Percentiles rank a stretch among this genome's conserved stretches.
Conservation (phyloP, 2,113 vertebrate genomes). For the Aviceda subcristata region DNA sequence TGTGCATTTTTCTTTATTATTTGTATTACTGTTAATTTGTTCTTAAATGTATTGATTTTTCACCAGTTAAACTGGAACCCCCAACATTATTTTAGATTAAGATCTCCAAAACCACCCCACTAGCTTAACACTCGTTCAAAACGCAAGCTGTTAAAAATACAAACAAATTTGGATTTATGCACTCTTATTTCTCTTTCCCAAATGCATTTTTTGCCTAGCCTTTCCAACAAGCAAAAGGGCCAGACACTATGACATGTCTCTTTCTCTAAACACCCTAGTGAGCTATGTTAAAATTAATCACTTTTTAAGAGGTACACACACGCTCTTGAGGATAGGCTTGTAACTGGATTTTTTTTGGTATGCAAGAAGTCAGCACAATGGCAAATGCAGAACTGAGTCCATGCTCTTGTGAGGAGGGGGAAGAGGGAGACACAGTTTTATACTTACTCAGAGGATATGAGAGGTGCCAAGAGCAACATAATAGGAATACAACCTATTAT, state of each 20-base stretch:
- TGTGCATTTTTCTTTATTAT: not conserved
- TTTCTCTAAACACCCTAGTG: not conserved
- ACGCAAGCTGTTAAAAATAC: not conserved
- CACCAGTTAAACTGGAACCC: not conserved
- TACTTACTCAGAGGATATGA: constrained; percentile 30
- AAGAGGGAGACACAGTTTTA: not conserved
- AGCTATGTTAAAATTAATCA: not conserved
- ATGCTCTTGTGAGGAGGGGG: not conserved
- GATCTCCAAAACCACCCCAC: not conserved
- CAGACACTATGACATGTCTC: not conserved
- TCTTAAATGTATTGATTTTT: not conserved
- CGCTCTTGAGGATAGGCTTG: not conserved
- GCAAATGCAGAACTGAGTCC: not conserved
- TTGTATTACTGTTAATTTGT: not conserved
- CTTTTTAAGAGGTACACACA: not conserved
- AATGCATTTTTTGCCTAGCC: not conserved
- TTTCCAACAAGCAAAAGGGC: not conserved
- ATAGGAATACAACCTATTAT: constrained; percentile 46
- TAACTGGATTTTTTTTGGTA: not conserved
- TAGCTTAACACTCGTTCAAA: not conserved
- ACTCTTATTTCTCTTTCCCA: not conserved
- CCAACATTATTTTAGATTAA: not conserved
- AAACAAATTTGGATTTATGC: not conserved
- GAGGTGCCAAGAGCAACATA: constrained; percentile 48
- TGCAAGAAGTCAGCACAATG: not conserved